phyloP scores from a whole-genome alignment of 1,140 invertebrate genomes.

The Saxidomus purpurata region DNA sequence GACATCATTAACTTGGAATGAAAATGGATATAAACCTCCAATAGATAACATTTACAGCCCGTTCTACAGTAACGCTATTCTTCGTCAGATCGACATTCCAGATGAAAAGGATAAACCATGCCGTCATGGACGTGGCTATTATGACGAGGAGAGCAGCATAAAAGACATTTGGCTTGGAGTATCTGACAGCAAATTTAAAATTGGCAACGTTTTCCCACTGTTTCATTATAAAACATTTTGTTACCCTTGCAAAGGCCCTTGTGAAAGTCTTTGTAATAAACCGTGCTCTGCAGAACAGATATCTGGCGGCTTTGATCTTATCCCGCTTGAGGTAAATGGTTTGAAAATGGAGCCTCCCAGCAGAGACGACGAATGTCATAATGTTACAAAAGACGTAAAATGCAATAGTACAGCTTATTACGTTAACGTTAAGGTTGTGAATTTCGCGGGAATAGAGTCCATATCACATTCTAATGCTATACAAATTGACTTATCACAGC shows the following conservation, averaged over 20 bases:
- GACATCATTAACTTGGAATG: conserved; percentile 16
- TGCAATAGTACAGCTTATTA: conserved; percentile 51
- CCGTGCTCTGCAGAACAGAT: neutral
- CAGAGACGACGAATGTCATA: neutral
- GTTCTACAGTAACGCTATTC: conserved; percentile 26
- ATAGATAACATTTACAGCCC: conserved; percentile 37
- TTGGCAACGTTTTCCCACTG: neutral
- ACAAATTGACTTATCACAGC: conserved; percentile 44
- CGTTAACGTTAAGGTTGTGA: conserved; percentile 37
- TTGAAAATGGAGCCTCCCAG: neutral
- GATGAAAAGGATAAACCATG: conserved; percentile 34
- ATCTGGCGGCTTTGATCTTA: conserved; percentile 24
- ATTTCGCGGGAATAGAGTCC: conserved; percentile 45
- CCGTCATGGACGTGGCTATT: conserved; percentile 26
- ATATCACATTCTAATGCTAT: conserved; percentile 34
- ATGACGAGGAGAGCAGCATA: conserved; percentile 51
- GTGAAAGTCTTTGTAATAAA: conserved; percentile 30
- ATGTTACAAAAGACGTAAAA: conserved; percentile 38
- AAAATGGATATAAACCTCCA: conserved; percentile 36
- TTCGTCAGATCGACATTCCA: conserved; percentile 13
- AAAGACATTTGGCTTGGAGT: conserved; percentile 56
- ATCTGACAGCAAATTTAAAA: conserved; percentile 18
- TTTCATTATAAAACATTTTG: conserved; percentile 36
- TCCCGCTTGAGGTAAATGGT: conserved; percentile 6
- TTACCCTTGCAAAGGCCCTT: conserved; percentile 7